Evolutionary conservation across 2,888 invertebrate species (phyloP).

Genomic region (Lypha dubia): DNA sequence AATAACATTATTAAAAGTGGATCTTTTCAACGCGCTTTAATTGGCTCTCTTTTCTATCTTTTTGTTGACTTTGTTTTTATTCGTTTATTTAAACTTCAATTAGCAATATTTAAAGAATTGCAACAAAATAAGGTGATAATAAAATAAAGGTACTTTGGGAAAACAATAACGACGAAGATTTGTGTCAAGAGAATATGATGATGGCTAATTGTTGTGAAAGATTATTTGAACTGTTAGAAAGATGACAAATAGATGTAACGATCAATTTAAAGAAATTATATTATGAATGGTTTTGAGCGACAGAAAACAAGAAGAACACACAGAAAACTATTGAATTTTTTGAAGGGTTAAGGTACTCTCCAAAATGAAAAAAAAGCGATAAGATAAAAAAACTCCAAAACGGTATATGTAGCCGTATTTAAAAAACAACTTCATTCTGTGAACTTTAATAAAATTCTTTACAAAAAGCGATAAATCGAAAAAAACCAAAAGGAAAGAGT

Average conservation of each 20-base stretch:
- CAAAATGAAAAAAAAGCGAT: too few species aligned
- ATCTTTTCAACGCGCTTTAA: slow-evolving; percentile 28
- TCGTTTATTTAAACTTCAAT: slow-evolving; percentile 59
- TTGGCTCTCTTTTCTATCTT: slow-evolving; percentile 10
- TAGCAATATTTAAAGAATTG: slow-evolving; percentile 54
- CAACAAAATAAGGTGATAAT: slow-evolving; percentile 12
- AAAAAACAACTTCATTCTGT: too few species aligned
- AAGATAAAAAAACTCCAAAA: too few species aligned
- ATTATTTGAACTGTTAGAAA: background rate
- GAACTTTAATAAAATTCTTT: too few species aligned
- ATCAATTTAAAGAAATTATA: background rate
- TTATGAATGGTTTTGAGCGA: too few species aligned
- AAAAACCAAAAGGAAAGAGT: too few species aligned
- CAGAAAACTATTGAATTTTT: too few species aligned
- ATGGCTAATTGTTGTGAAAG: background rate
- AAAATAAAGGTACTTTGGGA: background rate
- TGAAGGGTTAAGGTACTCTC: too few species aligned
- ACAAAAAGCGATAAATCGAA: too few species aligned
- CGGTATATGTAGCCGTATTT: too few species aligned
- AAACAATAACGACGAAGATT: background rate
- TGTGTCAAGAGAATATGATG: slow-evolving; percentile 14
- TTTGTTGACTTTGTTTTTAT: slow-evolving; percentile 26
- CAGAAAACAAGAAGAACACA: too few species aligned
- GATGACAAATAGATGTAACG: background rate
- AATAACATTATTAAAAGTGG: too few species aligned